Evolutionary conservation across 2,113 vertebrate species (phyloP).

Genomic region (Elaphurus davidianus): DNA sequence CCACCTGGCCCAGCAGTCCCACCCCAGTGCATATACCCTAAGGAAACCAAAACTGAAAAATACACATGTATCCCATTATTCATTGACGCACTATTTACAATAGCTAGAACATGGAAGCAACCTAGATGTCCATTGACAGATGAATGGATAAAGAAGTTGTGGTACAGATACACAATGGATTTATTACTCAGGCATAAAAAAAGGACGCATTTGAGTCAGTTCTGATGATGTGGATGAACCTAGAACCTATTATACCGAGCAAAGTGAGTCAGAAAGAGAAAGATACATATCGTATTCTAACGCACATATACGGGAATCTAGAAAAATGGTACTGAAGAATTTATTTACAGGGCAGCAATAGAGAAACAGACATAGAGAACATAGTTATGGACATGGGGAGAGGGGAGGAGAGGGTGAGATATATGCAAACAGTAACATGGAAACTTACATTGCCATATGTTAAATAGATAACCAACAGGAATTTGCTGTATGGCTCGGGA

Average conservation of each 20-base stretch:
- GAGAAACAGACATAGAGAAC: not conserved
- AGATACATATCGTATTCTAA: not conserved
- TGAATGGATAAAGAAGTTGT: not conserved
- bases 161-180: not conserved
- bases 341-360: not conserved
- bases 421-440: not conserved
- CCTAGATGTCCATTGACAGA: not conserved
- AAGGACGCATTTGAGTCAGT: not conserved
- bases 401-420: not conserved
- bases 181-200: not conserved
- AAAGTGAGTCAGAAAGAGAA: not conserved
- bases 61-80: not conserved
- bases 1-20: not conserved
- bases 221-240: not conserved
- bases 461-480: not conserved
- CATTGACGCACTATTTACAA: not conserved
- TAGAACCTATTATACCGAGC: not conserved
- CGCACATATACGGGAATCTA: fast-evolving
- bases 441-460: not conserved
- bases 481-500: not conserved
- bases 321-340: not conserved
- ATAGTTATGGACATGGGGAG: not conserved
- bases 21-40: not conserved
- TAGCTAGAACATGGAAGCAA: not conserved
- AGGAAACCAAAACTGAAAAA: not conserved